Base-by-base conservation (phyloP, 2,113 vertebrate species). In the Odontesthes bonariensis region DNA sequence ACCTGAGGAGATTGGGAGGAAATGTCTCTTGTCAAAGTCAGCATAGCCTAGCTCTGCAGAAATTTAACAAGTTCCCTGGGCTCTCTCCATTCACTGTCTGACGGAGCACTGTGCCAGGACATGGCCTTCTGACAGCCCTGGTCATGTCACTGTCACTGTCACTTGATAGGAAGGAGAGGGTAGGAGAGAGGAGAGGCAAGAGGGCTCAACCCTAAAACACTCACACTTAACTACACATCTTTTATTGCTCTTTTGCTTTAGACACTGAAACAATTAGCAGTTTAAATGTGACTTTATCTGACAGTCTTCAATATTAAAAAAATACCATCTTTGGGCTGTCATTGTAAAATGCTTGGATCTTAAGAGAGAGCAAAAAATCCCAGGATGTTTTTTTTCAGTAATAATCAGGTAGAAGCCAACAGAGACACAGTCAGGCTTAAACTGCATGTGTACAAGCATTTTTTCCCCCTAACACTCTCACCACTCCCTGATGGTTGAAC, bases 31-130 rank as follows among this genome's bases (percentile, higher is more conserved):
- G 89, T 93, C 90, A 91, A 90, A 91, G 88, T 91, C 87, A 75
- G 85, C 87, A 84, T 77, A 86, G 83, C 85, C 90, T 85, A 82
- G 83, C 86, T 88, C 86, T 86, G 84, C 89, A 86, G 89, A 92
- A 92, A 92, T 90, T 90, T 91, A 93, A 91, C 89, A 91, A 90
- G 90, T 93, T 94, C 89, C 91, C 89, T 84, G 79, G 88, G 88
- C 89, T 87, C 88, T 81, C 75, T 80, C 73, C 77, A 77, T 85
- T 90, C 89, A 64, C 79, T 82, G 77, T 87, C 77, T 91, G 90
- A 80, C 73, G 69, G 88, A 83, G 84, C 85, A 77, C 65, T n/a
- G 82, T 77, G 83, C 83, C 82, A 82, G 77, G 89, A 91, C 88
- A 87, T 59, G 65, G 85, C 87, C 86, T 75, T 78, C 86, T 90